Evolutionary conservation across 2,888 invertebrate species (phyloP).

Genomic region (Orchesella flavescens): DNA sequence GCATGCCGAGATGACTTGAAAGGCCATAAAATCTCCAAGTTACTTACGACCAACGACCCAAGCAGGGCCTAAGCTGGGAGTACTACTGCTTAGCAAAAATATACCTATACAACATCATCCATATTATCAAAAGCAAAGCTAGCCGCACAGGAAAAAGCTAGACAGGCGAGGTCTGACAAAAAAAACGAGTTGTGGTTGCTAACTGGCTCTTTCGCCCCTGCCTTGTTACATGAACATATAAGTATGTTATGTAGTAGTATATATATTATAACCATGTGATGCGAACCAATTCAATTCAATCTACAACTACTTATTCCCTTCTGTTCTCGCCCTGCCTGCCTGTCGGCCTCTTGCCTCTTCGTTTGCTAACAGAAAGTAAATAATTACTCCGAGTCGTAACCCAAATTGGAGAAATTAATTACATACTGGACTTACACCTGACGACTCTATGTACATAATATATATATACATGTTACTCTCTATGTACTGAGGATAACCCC

Average conservation of each 20-base stretch:
- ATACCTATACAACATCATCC: neutral
- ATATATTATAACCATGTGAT: slow-evolving; percentile 17
- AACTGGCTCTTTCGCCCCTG: slow-evolving; percentile 34
- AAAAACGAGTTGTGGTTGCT: slow-evolving; percentile 48
- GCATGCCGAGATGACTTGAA: slow-evolving; percentile 62
- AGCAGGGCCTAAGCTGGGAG: neutral
- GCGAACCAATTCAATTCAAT: slow-evolving; percentile 49
- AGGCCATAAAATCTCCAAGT: slow-evolving; percentile 58
- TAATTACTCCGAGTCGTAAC: slow-evolving; percentile 39
- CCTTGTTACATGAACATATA: slow-evolving; percentile 20
- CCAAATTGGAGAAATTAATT: slow-evolving; percentile 58
- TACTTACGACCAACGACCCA: slow-evolving; percentile 49
- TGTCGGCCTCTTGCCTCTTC: neutral
- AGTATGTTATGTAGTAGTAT: slow-evolving; percentile 29
- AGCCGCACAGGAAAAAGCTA: slow-evolving; percentile 27
- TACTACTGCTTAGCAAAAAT: slow-evolving; percentile 21
- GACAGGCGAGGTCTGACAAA: slow-evolving; percentile 40
- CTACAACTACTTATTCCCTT: slow-evolving; percentile 21
- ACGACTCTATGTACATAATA: neutral
- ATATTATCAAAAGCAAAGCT: too few species aligned
- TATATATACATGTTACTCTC: neutral
- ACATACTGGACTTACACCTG: slow-evolving; percentile 46
- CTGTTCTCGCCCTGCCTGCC: slow-evolving; percentile 5
- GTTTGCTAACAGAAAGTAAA: slow-evolving; percentile 30
- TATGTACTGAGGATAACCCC: too few species aligned